Base-by-base conservation (phyloP, 2,113 vertebrate species). In the Cyanistes caeruleus region DNA sequence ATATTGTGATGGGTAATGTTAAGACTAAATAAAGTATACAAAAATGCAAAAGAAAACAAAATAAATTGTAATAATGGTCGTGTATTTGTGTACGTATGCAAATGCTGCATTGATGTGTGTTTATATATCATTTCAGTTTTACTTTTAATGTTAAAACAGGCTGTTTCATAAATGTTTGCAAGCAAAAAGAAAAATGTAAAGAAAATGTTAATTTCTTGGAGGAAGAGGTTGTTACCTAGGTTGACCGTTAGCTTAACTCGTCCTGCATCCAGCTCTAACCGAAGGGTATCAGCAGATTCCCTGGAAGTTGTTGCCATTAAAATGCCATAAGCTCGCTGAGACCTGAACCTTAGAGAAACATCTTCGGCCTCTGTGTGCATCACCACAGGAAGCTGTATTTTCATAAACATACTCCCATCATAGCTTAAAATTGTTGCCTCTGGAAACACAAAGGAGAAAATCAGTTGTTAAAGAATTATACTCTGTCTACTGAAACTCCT, bases 351-450 rank as follows among this genome's bases (percentile, higher is more conserved):
- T 87, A 99, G 96, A 13, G 99, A 99, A 92, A 99, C 99, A 8
- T 99, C 99, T 95, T 99, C 99, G 0, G 99, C 99, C 84, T 99
- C 99, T 1, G 99, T 99, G 90, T 99, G 99, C 99, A 99, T 99
- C 92, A 99, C 99, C 95, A 99, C 97, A 0, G 99, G 99, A 78
- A 99, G 98, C 90, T 99, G 99, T 94, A 99, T 99, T 97, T 99
- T 99, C 99, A 99, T 99, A 84, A 99, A 99, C 98, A 99, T 99
- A 63, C 99, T 99, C 95, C 99, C 99, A 37, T 99, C 99, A 7
- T 99, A 99, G 96, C 99, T 99, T 95, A 99, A 97, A 92, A 99
- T 97, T 3, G 99, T 99, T 39, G 99, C 99, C 95, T 99, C 99
- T 99, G 95, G 24, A 92, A 96, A 95, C 7, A 70, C 4, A 90